Base-by-base conservation (phyloP, 2,797 vertebrate species). In the Hoplostethus atlanticus region DNA sequence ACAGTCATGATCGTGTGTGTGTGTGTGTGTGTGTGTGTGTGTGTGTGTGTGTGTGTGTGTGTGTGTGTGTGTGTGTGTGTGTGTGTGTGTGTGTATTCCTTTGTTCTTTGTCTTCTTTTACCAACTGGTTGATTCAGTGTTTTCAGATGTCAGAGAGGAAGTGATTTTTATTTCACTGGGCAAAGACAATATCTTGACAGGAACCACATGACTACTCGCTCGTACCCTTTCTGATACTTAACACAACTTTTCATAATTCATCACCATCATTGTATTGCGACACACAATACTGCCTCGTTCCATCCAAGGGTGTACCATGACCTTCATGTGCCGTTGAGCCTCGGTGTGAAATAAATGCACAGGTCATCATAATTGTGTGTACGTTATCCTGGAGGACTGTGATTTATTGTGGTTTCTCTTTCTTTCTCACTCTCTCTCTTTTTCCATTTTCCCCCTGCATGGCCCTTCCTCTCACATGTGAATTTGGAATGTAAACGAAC, bases 401-500 rank as follows among this genome's bases (percentile, higher is more conserved):
- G 81, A 89, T 83, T 83, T 71, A 87, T 83, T 47, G 60, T 51
- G 30, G 28, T 42, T 38, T 17, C 62, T 60, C 36, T 76, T 78
- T 76, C 21, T 52, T 28, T 69, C 54, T 57, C 73, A 2, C 59
- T 66, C 53, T 65, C 79, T 76, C 34, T 56, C 53, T 69, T 40
- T 52, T 34, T 17, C 52, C 16, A 42, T 59, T 12, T 61, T 12
- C 68, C 38, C 54, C 15, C 64, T 53, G 48, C 42, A 15, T 3
- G 48, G 63, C 54, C 40, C 56, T 51, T 55, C 55, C 58, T 66
- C 60, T 68, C 34, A 59, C 69, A 38, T 64, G 61, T 59, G 63
- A 79, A 78, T 78, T 54, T 74, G 80, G 77, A 87, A 83, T 56
- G 64, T 84, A 87, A 89, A 85, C 66, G 55, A 89, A 83, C 50